Base-by-base conservation (phyloP, 2,113 vertebrate genomes). In the Coregonus clupeaformis region DNA sequence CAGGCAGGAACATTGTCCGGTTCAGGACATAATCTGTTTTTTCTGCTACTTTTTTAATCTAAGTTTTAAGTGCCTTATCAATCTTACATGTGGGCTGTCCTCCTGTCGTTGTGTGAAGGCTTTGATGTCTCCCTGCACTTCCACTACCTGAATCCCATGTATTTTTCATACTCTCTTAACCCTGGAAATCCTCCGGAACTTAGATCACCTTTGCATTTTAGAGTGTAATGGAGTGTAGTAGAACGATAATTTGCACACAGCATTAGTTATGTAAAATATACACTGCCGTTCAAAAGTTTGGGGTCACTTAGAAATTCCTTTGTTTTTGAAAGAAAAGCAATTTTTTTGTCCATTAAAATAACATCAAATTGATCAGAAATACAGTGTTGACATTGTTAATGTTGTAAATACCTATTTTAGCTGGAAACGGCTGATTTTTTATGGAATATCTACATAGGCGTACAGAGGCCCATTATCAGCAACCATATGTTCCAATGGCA, bases 11-110 rank as follows among this genome's bases (percentile, higher is more conserved):
- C 36, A 27, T 27, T 18, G 25, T 6, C 57, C 6, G 32, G 82
- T 86, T 84, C 78, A 80, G 90, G 90, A 92, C 87, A 66, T 88
- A 91, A 93, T 93, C 91, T 91, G 86, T 75, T 89, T 91, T 92
- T 89, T 86, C 69, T 71, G 75, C 79, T 78, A 79, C 73, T 81
- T 86, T 80, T 92, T 89, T 87, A 89, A 92, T 90, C 89, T 84
- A 80, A 72, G 74, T 86, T 92, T 90, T 91, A 92, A 91, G 88
- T 89, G 87, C 81, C 77, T 86, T 74, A 88, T 88, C 80, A 87
- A 87, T 89, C 59, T 86, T 86, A 91, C 69, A 93, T 88, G 80
- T 6, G n/a, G 36, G 68, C 42, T 65, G 67, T 82, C 80, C 78
- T 85, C 84, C 82, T 82, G 85, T 84, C 79, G 89, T 89, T 85